A percentile compares a stretch with the other conserved stretches of the same genome.
Evolutionary conservation across 2,113 vertebrate genomes (phyloP).

Genomic region (Tetrao urogallus): DNA sequence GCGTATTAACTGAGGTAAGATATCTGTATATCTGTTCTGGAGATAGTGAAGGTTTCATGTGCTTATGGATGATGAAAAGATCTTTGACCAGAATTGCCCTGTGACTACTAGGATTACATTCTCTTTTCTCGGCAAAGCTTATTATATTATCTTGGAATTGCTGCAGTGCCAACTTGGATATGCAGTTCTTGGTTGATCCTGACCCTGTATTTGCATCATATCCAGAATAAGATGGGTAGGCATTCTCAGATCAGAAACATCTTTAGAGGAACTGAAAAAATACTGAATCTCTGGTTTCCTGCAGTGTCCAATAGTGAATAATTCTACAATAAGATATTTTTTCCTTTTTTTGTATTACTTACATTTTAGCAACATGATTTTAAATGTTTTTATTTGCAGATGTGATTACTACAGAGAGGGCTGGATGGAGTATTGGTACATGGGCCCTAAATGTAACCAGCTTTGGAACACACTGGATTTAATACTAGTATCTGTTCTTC

Average conservation of each 20-base stretch:
- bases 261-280: neutral
- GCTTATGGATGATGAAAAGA: neutral
- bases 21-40: neutral
- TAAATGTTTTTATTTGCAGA: conserved; percentile 41
- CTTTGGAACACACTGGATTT: conserved; percentile 73
- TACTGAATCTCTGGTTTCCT: neutral
- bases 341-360: neutral
- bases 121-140: neutral
- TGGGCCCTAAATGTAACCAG: conserved; percentile 70
- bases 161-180: neutral
- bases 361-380: neutral
- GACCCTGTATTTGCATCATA: neutral
- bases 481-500: conserved; percentile 63
- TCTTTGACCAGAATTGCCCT: neutral
- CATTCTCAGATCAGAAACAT: neutral
- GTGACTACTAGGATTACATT: neutral
- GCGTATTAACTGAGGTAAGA: neutral
- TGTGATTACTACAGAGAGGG: conserved; percentile 63
- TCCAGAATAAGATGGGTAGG: neutral
- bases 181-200: neutral
- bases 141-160: neutral
- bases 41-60: neutral
- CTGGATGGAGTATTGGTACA: conserved; percentile 74
- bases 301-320: neutral
- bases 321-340: neutral